phyloP scores from a whole-genome alignment of 2,888 invertebrate genomes.

The Epinotia demarniana region DNA sequence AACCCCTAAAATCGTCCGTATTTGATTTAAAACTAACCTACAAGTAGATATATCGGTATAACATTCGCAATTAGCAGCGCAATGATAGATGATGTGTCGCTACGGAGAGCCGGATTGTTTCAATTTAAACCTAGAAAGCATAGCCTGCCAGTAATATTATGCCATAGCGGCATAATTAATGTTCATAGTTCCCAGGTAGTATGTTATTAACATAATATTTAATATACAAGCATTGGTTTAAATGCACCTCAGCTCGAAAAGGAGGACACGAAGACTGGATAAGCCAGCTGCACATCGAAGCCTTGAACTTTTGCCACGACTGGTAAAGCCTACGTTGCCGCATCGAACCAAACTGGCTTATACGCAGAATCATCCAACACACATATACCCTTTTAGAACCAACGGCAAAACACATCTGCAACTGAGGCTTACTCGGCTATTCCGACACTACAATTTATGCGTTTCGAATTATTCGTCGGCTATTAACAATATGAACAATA shows the following conservation, averaged over 20 bases:
- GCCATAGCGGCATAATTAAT: neutral
- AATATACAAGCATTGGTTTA: conserved; percentile 27
- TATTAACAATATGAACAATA: conserved; percentile 11
- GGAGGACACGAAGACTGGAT: conserved; percentile 32
- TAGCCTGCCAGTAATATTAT: neutral
- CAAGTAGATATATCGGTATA: neutral
- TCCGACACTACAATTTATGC: conserved; percentile 23
- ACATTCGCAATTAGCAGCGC: neutral
- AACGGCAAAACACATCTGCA: conserved; percentile 12
- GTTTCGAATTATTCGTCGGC: conserved; percentile 4
- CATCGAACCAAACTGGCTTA: conserved; percentile 1
- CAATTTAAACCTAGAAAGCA: neutral
- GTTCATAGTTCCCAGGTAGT: neutral
- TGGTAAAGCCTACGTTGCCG: conserved; percentile 23
- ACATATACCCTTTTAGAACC: conserved; percentile 1
- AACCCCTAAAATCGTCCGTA: too few relatives aligned
- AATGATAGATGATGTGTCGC: neutral
- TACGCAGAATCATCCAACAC: neutral
- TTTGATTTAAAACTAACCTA: neutral
- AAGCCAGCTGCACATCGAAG: conserved; percentile 41
- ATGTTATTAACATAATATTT: neutral
- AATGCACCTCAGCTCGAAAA: conserved; percentile 30
- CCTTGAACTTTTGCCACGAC: conserved; percentile 42
- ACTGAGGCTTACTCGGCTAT: conserved; percentile 21
- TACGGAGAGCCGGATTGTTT: neutral